Percentiles rank a stretch among this genome's conserved stretches.
Conservation (phyloP, 2,797 vertebrate genomes). For the Urocyon cinereoargenteus region DNA sequence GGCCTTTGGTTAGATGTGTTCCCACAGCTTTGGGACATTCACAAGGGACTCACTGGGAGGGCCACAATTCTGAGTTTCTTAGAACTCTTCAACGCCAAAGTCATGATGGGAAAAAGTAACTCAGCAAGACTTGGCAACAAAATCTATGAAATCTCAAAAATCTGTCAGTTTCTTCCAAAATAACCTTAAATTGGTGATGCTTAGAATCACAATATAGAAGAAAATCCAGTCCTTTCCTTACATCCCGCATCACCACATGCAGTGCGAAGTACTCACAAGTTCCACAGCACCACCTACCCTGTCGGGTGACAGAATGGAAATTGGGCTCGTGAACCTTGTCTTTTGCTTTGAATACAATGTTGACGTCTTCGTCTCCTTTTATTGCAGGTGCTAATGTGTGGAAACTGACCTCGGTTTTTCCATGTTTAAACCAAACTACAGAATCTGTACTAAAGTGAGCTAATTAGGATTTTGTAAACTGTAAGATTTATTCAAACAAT, state of each 20-base stretch:
- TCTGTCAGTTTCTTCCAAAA: not conserved
- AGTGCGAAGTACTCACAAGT: not conserved
- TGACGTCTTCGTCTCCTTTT: not conserved
- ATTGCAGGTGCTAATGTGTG: not conserved
- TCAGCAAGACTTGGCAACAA: not conserved
- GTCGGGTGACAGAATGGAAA: not conserved
- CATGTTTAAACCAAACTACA: not conserved
- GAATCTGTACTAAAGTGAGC: not conserved
- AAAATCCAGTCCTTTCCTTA: not conserved
- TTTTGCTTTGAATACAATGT: not conserved
- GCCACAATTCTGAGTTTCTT: not conserved
- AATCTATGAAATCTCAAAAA: not conserved
- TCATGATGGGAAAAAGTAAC: not conserved
- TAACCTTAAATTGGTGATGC: not conserved
- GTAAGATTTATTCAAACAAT: not conserved
- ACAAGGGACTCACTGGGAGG: not conserved
- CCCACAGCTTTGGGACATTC: not conserved
- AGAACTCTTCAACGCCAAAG: slow-evolving; percentile 12
- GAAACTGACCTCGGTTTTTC: not conserved
- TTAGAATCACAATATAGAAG: slow-evolving; percentile 23
- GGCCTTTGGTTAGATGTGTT: not conserved
- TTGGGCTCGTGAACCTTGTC: not conserved
- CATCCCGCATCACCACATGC: not conserved
- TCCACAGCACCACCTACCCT: not conserved
- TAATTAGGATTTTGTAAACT: not conserved